Conservation (phyloP, 2,888 invertebrate species). For the Morpho deidamia region DNA sequence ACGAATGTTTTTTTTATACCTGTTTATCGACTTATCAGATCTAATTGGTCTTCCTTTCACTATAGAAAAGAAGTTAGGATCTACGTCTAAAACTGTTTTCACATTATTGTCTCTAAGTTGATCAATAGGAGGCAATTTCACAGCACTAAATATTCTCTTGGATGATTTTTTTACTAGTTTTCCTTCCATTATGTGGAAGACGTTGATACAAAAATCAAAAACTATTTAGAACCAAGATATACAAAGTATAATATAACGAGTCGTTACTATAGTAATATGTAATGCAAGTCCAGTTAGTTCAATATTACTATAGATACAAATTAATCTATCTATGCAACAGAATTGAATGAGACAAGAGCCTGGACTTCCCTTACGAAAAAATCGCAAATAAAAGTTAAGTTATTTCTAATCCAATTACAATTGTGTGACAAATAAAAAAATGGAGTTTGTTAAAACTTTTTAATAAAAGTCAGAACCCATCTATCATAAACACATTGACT, state of each 20-base stretch:
- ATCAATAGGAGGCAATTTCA: conserved; percentile 63
- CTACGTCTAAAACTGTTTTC: conserved; percentile 79
- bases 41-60: conserved; percentile 79
- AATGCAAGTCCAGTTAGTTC: conserved; percentile 6
- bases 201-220: too few species aligned
- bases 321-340: background rate
- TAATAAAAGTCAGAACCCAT: too few species aligned
- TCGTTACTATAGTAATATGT: background rate
- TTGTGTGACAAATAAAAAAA: too few species aligned
- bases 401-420: too few species aligned
- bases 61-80: conserved; percentile 80
- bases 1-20: conserved; percentile 75
- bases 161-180: conserved; percentile 38
- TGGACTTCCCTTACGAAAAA: too few species aligned
- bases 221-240: too few species aligned
- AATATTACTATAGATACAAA: conserved; percentile 24
- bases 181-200: conserved; percentile 30
- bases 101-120: conserved; percentile 36
- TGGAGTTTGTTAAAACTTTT: too few species aligned
- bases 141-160: conserved; percentile 46
- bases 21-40: conserved; percentile 70
- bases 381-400: too few species aligned
- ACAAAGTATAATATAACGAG: too few species aligned
- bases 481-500: background rate
- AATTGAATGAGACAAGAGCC: too few species aligned